These are phyloP conservation scores for Bombus superbus DNA, from an alignment of 1,140 invertebrate genomes.

Conservation along the genomic window DNA sequence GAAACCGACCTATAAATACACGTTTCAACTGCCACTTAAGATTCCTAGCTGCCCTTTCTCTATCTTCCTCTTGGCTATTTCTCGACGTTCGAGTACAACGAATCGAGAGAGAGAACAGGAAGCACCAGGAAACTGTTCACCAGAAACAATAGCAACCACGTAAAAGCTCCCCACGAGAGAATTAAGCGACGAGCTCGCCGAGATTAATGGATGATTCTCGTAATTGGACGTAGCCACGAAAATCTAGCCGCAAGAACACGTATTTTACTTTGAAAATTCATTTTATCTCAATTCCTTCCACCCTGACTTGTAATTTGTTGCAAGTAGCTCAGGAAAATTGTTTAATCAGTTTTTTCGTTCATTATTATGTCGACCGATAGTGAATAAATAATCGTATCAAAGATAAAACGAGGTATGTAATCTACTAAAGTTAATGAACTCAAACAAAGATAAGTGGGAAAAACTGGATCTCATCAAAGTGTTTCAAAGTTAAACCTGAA, in stretches of 20 bases:
- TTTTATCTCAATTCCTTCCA: not conserved
- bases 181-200: constrained; percentile 11
- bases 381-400: too few species aligned
- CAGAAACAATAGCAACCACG: constrained; percentile 50
- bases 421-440: too few species aligned
- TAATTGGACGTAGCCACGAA: constrained; percentile 21
- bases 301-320: not conserved
- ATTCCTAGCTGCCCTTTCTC: constrained; percentile 48
- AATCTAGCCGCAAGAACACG: not conserved
- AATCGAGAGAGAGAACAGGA: constrained; percentile 34
- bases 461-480: too few species aligned
- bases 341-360: not conserved
- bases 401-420: too few species aligned
- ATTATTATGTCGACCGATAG: too few species aligned
- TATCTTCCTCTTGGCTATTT: not conserved
- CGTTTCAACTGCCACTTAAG: constrained; percentile 63
- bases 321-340: not conserved
- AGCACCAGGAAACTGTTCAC: constrained; percentile 55
- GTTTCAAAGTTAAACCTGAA: too few species aligned
- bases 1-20: constrained; percentile 63
- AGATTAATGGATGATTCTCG: constrained; percentile 31
- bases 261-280: not conserved
- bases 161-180: constrained; percentile 11
- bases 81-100: constrained; percentile 15
- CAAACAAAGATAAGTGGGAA: too few species aligned